These are phyloP conservation scores for Nomia melanderi DNA, from an alignment of 1,140 invertebrate species.

Conservation along the genomic window DNA sequence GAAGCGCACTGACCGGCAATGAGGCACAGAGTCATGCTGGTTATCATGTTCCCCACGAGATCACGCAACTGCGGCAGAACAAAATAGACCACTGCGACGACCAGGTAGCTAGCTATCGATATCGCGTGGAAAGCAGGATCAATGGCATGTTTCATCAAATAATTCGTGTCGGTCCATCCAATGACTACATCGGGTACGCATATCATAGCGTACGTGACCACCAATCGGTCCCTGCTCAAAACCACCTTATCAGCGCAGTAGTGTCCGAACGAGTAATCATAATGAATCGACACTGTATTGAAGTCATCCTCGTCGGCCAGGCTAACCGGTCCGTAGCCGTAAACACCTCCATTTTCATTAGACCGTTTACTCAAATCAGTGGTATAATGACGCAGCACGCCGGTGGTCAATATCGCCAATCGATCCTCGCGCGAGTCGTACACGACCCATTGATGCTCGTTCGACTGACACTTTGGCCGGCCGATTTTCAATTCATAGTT, in stretches of 20 bases:
- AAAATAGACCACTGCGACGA: constrained; percentile 90
- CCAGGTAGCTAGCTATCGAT: constrained; percentile 86
- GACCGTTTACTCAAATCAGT: constrained; percentile 73
- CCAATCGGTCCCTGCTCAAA: constrained; percentile 70
- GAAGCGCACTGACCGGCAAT: constrained; percentile 89
- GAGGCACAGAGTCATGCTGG: constrained; percentile 88
- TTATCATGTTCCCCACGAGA: constrained; percentile 91
- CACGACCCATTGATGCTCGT: constrained; percentile 87
- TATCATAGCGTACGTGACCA: constrained; percentile 86
- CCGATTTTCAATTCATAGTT: constrained; percentile 81
- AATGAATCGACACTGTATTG: constrained; percentile 78
- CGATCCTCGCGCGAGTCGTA: constrained; percentile 85
- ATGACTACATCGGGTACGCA: constrained; percentile 86
- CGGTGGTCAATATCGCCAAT: constrained; percentile 85
- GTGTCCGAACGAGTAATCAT: constrained; percentile 87
- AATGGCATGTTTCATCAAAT: constrained; percentile 87
- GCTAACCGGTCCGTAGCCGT: constrained; percentile 73
- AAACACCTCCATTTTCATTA: constrained; percentile 73
- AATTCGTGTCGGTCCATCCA: constrained; percentile 86
- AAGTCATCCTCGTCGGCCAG: constrained; percentile 75
- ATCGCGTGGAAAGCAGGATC: constrained; percentile 89
- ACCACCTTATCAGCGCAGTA: constrained; percentile 90
- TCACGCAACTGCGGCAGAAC: constrained; percentile 91
- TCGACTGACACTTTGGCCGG: constrained; percentile 85
- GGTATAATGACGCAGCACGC: constrained; percentile 86